Base-by-base conservation (phyloP, 1,140 invertebrate genomes). In the Diachasma alloeum region DNA sequence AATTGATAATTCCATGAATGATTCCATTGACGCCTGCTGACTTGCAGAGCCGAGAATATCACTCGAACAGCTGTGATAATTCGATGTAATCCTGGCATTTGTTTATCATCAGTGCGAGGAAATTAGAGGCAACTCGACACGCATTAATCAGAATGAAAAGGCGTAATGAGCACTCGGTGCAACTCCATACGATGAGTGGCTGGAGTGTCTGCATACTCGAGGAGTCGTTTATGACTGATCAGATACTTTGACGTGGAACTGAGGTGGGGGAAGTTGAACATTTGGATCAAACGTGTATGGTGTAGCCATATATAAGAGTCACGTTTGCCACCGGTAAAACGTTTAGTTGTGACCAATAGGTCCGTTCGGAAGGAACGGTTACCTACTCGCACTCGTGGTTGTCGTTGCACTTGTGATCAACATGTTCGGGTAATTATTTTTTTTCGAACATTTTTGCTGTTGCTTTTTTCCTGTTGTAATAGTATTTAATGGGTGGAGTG, bases 341-440 rank as follows among this genome's bases (percentile, higher is more conserved):
- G 31, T 68, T 68, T 68, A 68, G 66, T 68, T 37, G 31, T 17
- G 66, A 68, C n/a, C 66, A 63, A 63, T 26, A 63, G 19, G 59
- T 63, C 59, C 59, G 6, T 26, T 63, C 59, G 24, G 10, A 63
- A 63, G 59, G 59, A 63, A 15, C 59, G 59, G 59, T 22, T 10
- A 59, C 53, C n/a, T 3, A 59, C 3, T 22, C 53, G 22, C 53
- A 17, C 53, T 31, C 31, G 2, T 3, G 6, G 31, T 13, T 42
- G 9, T 42, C 48, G 48, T 19, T 56, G 4, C 6, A 31, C 19
- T 19, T 56, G 6, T 56, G 2, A 63, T 26, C 59, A 63, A 63
- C 59, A 63, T 63, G 59, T 63, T 63, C 59, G 59, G 59, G 59
- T 63, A 63, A 63, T 63, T 26, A 63, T 13, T 63, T 6, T 63